Base-by-base conservation (phyloP, 2,888 invertebrate species). In the Stratiomys singularior region DNA sequence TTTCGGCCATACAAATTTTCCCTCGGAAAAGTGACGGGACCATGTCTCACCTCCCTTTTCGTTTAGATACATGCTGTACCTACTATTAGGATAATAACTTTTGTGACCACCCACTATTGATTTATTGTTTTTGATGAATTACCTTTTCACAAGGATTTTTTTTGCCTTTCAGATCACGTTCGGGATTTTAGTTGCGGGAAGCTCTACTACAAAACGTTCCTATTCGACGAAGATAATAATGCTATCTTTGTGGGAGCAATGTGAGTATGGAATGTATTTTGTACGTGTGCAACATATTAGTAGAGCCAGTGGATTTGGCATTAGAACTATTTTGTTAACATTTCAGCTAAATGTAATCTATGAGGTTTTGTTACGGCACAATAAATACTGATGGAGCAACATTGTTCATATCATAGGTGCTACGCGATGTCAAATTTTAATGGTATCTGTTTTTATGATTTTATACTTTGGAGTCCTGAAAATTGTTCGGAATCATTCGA, bases 171-270 rank as follows among this genome's bases (percentile, higher is more conserved):
- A 96, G 96, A 96, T 90, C 96, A 96, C 90, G 95, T 96, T 82
- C 92, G 95, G 82, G 96, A 96, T 87, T 96, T 96, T 88, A 92
- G 93, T 82, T 97, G 97, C 86, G 97, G 97, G 79, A 93, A 93
- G 86, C 89, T 95, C 83, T 96, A 95, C 89, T 97, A 97, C 89
- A 92, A 96, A 86, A 96, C 96, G 77, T 94, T 97, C 87, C 93
- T 95, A 87, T 90, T 96, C 89, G 96, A 97, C 88, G 92, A 93
- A 83, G 93, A 92, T 85, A 90, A 93, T 84, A 96, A 96, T 88
- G 91, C 94, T 79, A 91, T 97, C 78, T 97, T 95, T 87, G 96
- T 97, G 83, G 97, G 97, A 83, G 96, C 96, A 82, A 97, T 97
- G 97, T 96, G 90, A 95, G 96, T 95, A 85, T 78, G 66, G 46